phyloP scores from a whole-genome alignment of 2,113 vertebrate genomes.

The Carassius gibelio region DNA sequence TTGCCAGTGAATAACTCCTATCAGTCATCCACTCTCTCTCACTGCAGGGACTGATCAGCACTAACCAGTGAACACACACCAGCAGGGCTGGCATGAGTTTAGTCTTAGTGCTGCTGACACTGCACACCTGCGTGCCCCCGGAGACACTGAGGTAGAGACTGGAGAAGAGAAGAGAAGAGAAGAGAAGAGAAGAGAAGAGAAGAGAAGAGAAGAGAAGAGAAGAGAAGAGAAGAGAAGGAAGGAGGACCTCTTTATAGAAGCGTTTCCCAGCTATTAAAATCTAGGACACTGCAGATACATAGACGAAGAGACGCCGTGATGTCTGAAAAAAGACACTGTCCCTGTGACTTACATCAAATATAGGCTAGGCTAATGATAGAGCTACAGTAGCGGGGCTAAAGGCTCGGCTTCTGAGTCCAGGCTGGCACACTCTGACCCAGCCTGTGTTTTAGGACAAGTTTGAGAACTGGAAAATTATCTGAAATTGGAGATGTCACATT shows the following conservation, averaged over 20 bases:
- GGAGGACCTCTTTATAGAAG: slow-evolving; percentile 5
- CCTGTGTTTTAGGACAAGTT: background rate
- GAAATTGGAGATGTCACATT: background rate
- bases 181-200: slow-evolving; percentile 8
- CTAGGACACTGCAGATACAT: slow-evolving; percentile 55
- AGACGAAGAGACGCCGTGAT: slow-evolving; percentile 35
- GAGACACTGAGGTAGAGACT: slow-evolving; percentile 6
- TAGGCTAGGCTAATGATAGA: slow-evolving; percentile 33
- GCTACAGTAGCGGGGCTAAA: slow-evolving; percentile 21
- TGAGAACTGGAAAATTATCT: background rate
- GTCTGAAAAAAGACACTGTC: slow-evolving; percentile 50
- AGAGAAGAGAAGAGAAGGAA: slow-evolving; percentile 14
- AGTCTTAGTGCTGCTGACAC: slow-evolving; percentile 69
- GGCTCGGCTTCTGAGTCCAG: background rate
- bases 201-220: slow-evolving; percentile 10
- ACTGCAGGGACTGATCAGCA: slow-evolving; percentile 16
- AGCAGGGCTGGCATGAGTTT: slow-evolving; percentile 40
- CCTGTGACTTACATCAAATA: slow-evolving; percentile 52
- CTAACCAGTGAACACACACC: slow-evolving; percentile 36
- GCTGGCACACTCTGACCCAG: slow-evolving; percentile 4
- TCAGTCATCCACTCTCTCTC: background rate
- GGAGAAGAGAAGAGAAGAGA: background rate
- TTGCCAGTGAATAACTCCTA: background rate
- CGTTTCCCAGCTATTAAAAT: slow-evolving; percentile 48
- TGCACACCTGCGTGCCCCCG: slow-evolving; percentile 68